Percentiles rank a stretch among this genome's conserved stretches.
These are phyloP conservation scores for Okamejei kenojei DNA, from an alignment of 2,797 vertebrate genomes.

Conservation along the genomic window DNA sequence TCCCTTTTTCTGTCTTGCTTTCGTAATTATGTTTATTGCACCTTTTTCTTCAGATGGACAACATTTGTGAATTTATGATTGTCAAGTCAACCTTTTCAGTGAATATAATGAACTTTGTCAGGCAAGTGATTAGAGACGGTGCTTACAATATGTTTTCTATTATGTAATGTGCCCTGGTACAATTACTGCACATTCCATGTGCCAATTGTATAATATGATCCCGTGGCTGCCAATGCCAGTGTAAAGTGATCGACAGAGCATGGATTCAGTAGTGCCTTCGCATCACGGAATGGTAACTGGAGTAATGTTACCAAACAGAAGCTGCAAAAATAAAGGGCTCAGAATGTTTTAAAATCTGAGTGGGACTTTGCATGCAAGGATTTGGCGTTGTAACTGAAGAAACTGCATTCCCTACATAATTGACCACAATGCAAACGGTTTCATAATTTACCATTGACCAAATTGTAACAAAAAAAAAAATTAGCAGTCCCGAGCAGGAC, in stretches of 20 bases:
- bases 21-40: neutral
- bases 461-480: neutral
- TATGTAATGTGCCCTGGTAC: slow-evolving; percentile 19
- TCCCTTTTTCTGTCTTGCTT: neutral
- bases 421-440: neutral
- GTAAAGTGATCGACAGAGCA: neutral
- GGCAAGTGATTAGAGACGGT: slow-evolving; percentile 17
- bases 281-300: neutral
- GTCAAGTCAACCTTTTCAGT: slow-evolving; percentile 4
- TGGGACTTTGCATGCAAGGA: neutral
- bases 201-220: slow-evolving; percentile 17
- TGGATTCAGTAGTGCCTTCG: neutral
- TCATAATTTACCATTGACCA: neutral
- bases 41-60: neutral
- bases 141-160: slow-evolving; percentile 22
- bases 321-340: neutral
- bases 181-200: slow-evolving; percentile 14
- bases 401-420: neutral
- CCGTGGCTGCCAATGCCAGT: neutral
- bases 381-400: neutral
- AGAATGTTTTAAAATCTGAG: neutral
- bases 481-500: neutral
- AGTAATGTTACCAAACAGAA: neutral
- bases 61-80: slow-evolving; percentile 1
- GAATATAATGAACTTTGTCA: slow-evolving; percentile 22